These are phyloP conservation scores for Fringilla coelebs DNA, from an alignment of 2,797 vertebrate genomes.

Conservation along the genomic window DNA sequence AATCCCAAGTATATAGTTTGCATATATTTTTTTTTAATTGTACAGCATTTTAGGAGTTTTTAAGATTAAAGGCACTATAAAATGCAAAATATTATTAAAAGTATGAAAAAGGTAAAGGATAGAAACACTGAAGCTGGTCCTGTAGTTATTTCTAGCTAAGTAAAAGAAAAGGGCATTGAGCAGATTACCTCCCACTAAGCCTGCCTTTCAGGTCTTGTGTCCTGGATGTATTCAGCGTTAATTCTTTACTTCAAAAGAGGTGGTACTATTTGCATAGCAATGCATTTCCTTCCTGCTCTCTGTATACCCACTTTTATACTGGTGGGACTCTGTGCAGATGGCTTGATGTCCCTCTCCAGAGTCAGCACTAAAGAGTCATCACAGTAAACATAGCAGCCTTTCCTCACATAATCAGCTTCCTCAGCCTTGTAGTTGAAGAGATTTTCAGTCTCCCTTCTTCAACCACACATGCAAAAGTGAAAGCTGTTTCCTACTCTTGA, in stretches of 20 bases:
- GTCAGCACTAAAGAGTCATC: background rate
- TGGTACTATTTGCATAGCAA: background rate
- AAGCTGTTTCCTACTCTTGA: background rate
- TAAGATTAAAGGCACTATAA: background rate
- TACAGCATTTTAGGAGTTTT: background rate
- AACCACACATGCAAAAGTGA: background rate
- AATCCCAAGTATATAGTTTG: background rate
- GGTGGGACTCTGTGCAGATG: background rate
- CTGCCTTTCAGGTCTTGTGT: conserved; percentile 33
- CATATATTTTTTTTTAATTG: background rate
- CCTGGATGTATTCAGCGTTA: conserved; percentile 42
- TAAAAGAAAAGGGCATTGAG: conserved; percentile 16
- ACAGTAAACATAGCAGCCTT: background rate
- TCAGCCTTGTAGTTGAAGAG: background rate
- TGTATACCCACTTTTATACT: background rate
- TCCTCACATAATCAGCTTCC: background rate
- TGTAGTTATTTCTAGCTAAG: background rate
- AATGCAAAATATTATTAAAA: conserved; percentile 11
- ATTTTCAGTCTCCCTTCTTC: background rate
- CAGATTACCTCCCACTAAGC: conserved; percentile 39
- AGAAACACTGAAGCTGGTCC: background rate
- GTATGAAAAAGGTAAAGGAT: background rate
- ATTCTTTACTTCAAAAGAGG: conserved; percentile 36
- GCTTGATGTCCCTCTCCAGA: background rate
- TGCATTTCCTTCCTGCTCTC: background rate